Conservation (phyloP, 2,797 vertebrate genomes). For the Discoglossus pictus region DNA sequence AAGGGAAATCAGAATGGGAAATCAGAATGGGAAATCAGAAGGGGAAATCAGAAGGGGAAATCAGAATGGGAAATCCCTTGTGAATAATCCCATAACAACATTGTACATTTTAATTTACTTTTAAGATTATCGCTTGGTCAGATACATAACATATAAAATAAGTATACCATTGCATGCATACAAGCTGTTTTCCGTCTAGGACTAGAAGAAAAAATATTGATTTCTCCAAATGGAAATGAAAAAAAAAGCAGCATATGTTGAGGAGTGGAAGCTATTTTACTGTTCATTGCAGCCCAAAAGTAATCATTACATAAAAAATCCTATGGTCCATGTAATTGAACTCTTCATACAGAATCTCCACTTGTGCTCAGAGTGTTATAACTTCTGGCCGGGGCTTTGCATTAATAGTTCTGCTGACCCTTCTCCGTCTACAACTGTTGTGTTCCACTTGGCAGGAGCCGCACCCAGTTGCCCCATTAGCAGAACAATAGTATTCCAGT, state of each 20-base stretch:
- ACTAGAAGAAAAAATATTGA: neutral
- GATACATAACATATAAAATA: too few species aligned
- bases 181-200: neutral
- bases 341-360: neutral
- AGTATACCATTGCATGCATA: too few species aligned
- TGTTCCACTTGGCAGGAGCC: conserved; percentile 25
- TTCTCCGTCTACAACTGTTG: conserved; percentile 13
- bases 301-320: neutral
- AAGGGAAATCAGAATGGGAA: too few species aligned
- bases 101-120: too few species aligned
- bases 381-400: conserved; percentile 1
- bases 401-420: conserved; percentile 37
- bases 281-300: too few species aligned
- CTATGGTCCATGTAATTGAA: neutral
- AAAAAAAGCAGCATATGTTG: neutral
- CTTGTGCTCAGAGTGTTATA: conserved; percentile 10
- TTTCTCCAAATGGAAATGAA: neutral
- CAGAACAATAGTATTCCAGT: conserved; percentile 37
- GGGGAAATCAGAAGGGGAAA: too few species aligned
- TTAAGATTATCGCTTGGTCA: too few species aligned
- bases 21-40: too few species aligned
- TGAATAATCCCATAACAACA: too few species aligned
- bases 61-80: too few species aligned
- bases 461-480: conserved; percentile 29
- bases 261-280: too few species aligned